A percentile compares a stretch with the other conserved stretches of the same genome.
Conservation (phyloP, 2,797 vertebrate genomes). For the Crotalus adamanteus region DNA sequence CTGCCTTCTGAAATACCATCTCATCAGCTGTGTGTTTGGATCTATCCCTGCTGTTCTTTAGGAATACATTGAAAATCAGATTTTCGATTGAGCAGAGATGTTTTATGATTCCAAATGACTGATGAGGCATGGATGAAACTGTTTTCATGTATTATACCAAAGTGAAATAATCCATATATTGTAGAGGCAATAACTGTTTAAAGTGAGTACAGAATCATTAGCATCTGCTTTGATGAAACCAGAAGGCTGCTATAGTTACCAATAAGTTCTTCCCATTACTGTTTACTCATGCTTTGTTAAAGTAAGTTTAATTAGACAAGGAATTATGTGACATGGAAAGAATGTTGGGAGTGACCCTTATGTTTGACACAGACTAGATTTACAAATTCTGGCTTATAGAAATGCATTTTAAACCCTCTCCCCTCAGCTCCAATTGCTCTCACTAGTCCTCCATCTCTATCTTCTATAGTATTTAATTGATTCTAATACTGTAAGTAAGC, state of each 20-base stretch:
- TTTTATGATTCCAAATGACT: not conserved
- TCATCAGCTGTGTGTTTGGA: not conserved
- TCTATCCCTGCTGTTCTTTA: not conserved
- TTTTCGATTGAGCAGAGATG: not conserved
- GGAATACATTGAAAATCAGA: not conserved
- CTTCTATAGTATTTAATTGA: slow-evolving; percentile 46
- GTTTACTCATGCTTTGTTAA: not conserved
- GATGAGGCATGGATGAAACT: not conserved
- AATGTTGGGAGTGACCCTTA: not conserved
- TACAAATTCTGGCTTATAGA: not conserved
- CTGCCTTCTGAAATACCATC: not conserved
- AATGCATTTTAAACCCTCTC: not conserved
- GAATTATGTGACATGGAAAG: not conserved
- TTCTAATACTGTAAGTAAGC: slow-evolving; percentile 44
- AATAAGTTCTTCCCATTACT: not conserved
- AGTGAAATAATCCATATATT: not conserved
- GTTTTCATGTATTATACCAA: not conserved
- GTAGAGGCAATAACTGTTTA: not conserved
- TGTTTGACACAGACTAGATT: not conserved
- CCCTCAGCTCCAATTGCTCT: no score
- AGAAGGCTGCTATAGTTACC: not conserved
- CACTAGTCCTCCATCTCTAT: no score
- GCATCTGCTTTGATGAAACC: not conserved
- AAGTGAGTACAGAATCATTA: not conserved
- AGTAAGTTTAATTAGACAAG: not conserved